A percentile compares a stretch with the other conserved stretches of the same genome.
phyloP scores from a whole-genome alignment of 2,797 vertebrate species.

The Cuniculus paca region DNA sequence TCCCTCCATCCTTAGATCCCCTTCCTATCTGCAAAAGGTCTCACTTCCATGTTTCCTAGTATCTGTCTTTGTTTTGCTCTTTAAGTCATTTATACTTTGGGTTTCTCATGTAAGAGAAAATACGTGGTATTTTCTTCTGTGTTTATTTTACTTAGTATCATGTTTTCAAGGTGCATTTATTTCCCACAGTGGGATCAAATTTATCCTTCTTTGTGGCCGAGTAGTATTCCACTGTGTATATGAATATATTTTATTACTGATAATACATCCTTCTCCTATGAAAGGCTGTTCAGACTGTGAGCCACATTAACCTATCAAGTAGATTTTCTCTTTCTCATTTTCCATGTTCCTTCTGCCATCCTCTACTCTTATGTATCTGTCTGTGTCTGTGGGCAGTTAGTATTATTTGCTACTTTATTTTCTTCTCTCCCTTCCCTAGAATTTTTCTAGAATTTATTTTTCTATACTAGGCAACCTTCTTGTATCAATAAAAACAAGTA shows the following conservation, averaged over 20 bases:
- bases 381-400: background rate
- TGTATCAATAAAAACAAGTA: background rate
- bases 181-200: background rate
- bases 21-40: background rate
- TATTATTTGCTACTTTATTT: background rate
- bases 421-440: background rate
- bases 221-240: background rate
- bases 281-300: background rate
- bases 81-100: background rate
- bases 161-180: background rate
- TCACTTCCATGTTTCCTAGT: background rate
- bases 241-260: background rate
- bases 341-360: no score
- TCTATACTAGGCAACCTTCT: background rate
- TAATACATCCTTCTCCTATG: background rate
- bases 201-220: background rate
- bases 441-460: conserved; percentile 32
- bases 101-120: background rate
- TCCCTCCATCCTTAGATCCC: background rate
- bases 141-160: background rate
- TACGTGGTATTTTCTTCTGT: background rate
- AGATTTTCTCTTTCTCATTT: no score
- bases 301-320: no score
- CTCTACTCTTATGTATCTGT: no score
- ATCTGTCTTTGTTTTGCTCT: background rate